Evolutionary conservation across 2,113 vertebrate species (phyloP), one percentile per base, ranked within the genome.

Genomic region (Neoarius graeffei): DNA sequence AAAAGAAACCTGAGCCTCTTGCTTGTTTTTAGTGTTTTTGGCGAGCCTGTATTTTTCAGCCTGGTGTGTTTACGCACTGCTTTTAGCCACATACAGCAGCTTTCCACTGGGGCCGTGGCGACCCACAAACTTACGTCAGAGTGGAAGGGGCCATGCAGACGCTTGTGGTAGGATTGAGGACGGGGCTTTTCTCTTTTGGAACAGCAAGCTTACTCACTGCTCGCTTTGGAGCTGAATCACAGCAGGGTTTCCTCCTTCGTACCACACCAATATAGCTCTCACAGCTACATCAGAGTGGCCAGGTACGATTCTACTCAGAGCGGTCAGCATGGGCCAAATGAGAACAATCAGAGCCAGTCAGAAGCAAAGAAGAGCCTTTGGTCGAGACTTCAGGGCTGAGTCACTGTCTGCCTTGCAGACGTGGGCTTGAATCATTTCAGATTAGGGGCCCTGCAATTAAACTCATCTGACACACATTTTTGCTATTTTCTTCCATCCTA

Each of bases 391-490:
- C 80, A 87, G 81, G 81, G 84, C 74, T 89, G 89, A 91, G 85
- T 90, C 89, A 91, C 84, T 90, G 86, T 89, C 74, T 88, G 74
- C 85, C 88, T 85, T 81, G 54, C 87, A 91, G 89, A 91, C 89
- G 73, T 35, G 25, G 71, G 88, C 84, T 62, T 90, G 91, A 91
- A 91, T 91, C 91, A 91, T 81, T 71, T 85, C 73, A 89, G 88
- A 92, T 92, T 89, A 91, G 88, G 87, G 89, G 89, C 81, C 85
- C 88, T 67, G 35, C 88, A 88, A 90, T 88, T 90, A 90, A 87
- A 90, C 60, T 86, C 86, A 73, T 87, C 88, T 89, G 88, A 91
- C 88, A 87, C 90, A 91, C 89, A 90, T 89, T 91, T 90, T 59
- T 73, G 87, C 67, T 89, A 85, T 91, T 91, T 91, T 91, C 88